Evolutionary conservation across 1,140 invertebrate species (phyloP), one percentile per base, ranked within the genome.

Genomic region (Thalassaphorura encarpata): DNA sequence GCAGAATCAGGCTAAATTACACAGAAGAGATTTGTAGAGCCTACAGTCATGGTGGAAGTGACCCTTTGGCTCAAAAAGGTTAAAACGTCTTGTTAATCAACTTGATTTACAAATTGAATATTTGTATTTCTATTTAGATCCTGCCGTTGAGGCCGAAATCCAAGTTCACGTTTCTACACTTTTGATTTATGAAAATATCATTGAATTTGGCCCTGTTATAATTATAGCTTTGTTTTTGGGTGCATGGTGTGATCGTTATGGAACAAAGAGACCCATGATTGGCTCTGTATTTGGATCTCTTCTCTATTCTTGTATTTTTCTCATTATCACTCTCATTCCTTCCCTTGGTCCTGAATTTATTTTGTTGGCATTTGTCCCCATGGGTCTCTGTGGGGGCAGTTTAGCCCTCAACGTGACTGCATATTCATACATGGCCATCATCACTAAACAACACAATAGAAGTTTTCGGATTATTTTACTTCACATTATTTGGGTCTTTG

Each of bases 401-500:
- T 29, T 46, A 23, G 19, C 56, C 1, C 21, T 58, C 26, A 6
- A 48, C 36, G 15, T 58, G 3, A 48, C 51, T 18, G 46, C 29
- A 1, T 47, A 36, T 26, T 18, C 21, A 19, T 58, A 26, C 28
- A 39, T 58, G 21, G 42, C 56, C 2, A 27, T 18, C 8, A 13
- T 27, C 23, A 29, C 56, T 4, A 23, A 8, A 1, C 29, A 29
- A 1, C 18, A 53, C 11, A 39, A 48, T 6, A 46, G 56, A 33
- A 58, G 49, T 41, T 58, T 53, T 19, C 19, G 52, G 28, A 40
- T 58, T 16, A 26, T 43, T n/a, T 4, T 54, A 2, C 27, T 52
- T 21, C 41, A 36, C 18, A 33, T 29, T 5, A 19, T 33, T 21
- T 48, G 52, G 40, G 40, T 45, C 19, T 26, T 43, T 11, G 56